phyloP scores from a whole-genome alignment of 2,797 vertebrate species.

The Spinus pinus region DNA sequence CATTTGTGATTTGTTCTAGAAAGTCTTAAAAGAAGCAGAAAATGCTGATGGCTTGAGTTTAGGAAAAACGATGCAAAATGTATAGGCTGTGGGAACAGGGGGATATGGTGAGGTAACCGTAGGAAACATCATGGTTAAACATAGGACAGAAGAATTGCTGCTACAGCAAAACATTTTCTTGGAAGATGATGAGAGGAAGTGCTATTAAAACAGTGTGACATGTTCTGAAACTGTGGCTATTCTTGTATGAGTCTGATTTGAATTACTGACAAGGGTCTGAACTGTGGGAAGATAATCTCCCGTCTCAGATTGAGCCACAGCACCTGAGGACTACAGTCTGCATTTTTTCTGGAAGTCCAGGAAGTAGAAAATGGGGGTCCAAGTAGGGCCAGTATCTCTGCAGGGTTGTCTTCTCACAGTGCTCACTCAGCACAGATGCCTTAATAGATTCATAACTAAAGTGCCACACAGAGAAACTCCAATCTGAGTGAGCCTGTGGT shows the following conservation, averaged over 20 bases:
- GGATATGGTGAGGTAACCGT: background rate
- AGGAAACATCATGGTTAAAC: background rate
- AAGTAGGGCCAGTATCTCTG: background rate
- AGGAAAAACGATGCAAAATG: fast-evolving
- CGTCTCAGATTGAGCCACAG: background rate
- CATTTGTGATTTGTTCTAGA: background rate
- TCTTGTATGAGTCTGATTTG: background rate
- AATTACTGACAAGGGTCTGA: background rate
- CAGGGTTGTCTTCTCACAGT: background rate
- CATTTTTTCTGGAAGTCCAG: background rate
- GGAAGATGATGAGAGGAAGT: conserved; percentile 29
- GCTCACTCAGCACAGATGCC: background rate
- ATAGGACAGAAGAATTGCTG: background rate
- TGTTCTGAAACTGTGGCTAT: conserved; percentile 22
- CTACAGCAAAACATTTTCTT: conserved; percentile 19
- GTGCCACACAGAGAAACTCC: background rate
- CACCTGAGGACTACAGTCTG: background rate
- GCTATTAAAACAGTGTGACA: background rate
- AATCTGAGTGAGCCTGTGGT: background rate
- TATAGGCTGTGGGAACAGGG: background rate
- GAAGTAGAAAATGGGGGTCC: background rate
- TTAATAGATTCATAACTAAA: background rate
- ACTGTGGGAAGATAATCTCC: background rate
- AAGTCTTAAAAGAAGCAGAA: background rate
- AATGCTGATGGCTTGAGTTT: background rate